These are phyloP conservation scores for Riptortus pedestris DNA, from an alignment of 1,140 invertebrate genomes.

Conservation along the genomic window DNA sequence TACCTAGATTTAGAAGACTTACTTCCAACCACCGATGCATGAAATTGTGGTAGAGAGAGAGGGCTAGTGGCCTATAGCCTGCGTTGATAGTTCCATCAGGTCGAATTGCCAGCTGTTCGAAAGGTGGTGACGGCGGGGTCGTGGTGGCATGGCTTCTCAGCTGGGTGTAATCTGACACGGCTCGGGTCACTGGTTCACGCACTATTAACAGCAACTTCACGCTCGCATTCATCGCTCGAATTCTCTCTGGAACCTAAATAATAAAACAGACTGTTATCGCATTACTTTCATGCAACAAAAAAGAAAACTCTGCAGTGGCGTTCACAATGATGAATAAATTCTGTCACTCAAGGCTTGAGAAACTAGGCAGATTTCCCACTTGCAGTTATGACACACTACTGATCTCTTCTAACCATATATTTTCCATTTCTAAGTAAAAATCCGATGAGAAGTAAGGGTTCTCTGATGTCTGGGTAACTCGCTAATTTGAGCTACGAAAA, in stretches of 20 bases:
- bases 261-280: too few species aligned
- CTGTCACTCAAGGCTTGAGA: too few species aligned
- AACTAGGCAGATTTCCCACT: too few species aligned
- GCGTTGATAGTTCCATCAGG: conserved; percentile 73
- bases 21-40: conserved; percentile 68
- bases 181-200: conserved; percentile 84
- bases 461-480: too few species aligned
- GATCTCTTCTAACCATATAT: too few species aligned
- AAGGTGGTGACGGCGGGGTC: conserved; percentile 40
- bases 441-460: too few species aligned
- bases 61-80: conserved; percentile 65
- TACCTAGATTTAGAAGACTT: background rate
- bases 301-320: too few species aligned
- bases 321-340: too few species aligned
- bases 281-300: too few species aligned
- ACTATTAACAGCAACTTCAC: conserved; percentile 90
- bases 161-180: conserved; percentile 94
- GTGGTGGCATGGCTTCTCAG: conserved; percentile 61
- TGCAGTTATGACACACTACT: too few species aligned
- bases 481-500: too few species aligned
- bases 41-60: conserved; percentile 76
- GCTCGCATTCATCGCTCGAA: conserved; percentile 85
- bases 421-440: too few species aligned
- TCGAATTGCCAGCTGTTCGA: conserved; percentile 69
- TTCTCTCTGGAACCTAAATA: conserved; percentile 77